Conservation (phyloP, 2,113 vertebrate species). For the Triplophysa siluroides region DNA sequence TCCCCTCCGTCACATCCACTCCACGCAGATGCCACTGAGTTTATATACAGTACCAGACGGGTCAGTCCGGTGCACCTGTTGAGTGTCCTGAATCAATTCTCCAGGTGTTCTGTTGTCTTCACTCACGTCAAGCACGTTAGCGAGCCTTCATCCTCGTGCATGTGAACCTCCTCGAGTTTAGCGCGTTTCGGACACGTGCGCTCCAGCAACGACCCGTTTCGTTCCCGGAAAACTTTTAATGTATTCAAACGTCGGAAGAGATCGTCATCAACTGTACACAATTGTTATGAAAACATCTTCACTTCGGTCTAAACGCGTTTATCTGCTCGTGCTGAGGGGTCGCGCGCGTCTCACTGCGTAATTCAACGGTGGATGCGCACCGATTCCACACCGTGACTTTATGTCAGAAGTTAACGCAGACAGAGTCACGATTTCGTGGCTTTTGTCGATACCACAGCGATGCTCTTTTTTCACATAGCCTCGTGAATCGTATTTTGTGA, state of each 20-base stretch:
- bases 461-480: no score
- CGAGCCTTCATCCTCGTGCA: slow-evolving; percentile 36
- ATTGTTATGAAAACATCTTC: no score
- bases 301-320: no score
- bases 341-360: not conserved
- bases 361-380: not conserved
- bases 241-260: no score
- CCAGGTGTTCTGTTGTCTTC: not conserved
- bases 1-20: not conserved
- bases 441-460: not conserved
- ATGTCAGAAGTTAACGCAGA: no score
- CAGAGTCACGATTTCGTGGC: not conserved
- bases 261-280: no score
- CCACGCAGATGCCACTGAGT: not conserved
- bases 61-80: slow-evolving; percentile 1
- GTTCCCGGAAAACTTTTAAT: no score
- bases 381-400: not conserved
- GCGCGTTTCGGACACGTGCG: not conserved
- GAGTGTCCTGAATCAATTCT: not conserved
- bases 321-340: not conserved
- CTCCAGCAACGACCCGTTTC: not conserved
- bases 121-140: slow-evolving; percentile 40
- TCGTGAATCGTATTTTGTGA: not conserved
- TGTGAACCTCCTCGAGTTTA: slow-evolving; percentile 2
- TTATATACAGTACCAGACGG: not conserved